These are phyloP conservation scores for Drosophila lacicola DNA, from an alignment of 2,888 invertebrate species.

Conservation along the genomic window DNA sequence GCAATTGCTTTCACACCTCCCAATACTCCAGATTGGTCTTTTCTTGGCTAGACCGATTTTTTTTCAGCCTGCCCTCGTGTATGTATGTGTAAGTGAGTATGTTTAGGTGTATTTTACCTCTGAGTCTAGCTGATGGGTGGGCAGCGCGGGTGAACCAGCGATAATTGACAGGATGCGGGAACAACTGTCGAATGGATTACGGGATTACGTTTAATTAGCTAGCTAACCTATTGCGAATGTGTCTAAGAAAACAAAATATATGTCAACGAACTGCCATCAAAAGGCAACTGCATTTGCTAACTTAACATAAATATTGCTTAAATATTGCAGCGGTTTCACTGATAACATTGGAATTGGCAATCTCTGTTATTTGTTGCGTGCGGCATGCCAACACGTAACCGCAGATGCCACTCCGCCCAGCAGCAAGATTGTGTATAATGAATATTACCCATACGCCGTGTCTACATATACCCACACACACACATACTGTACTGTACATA, in stretches of 20 bases:
- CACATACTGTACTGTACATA: neutral
- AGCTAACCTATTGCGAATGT: constrained; percentile 17
- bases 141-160: constrained; percentile 1
- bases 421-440: constrained; percentile 5
- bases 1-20: no score
- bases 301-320: constrained; percentile 1
- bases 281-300: constrained; percentile 4
- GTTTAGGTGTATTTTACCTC: neutral
- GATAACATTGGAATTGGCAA: constrained; percentile 32
- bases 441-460: constrained; percentile 24
- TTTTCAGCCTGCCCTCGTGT: no score
- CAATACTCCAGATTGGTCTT: no score
- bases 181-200: constrained; percentile 43
- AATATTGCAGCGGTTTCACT: constrained; percentile 16
- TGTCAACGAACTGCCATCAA: constrained; percentile 1
- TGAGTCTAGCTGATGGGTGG: constrained; percentile 12
- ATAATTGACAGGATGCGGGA: constrained; percentile 38
- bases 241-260: neutral
- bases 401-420: constrained; percentile 2
- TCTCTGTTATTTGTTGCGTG: constrained; percentile 50
- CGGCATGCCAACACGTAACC: constrained; percentile 7
- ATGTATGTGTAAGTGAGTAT: neutral
- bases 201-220: constrained; percentile 52
- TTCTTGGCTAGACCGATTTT: no score
- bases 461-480: neutral